Base-by-base conservation (phyloP, 2,797 vertebrate species). In the Pelobates cultripes region DNA sequence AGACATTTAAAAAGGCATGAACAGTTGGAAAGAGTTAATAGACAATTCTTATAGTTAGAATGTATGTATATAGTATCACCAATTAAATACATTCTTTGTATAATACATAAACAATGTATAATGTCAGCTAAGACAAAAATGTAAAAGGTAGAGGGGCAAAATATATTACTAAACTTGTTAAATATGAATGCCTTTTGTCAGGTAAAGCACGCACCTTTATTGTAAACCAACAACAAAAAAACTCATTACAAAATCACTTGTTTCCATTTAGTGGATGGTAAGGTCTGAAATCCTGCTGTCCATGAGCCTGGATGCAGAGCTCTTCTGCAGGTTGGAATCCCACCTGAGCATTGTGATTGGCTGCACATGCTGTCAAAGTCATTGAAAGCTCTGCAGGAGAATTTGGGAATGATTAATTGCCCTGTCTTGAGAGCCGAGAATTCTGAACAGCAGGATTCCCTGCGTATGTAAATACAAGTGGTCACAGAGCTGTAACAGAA, bases 381-480 rank as follows among this genome's bases (percentile, higher is more conserved):
- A 90, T 94, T 90, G 95, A 84, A 88, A 85, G 89, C 96, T 1
- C 93, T 85, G 95, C 94, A 69, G 96, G 95, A 95, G 96, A 90
- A 93, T 95, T 94, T 94, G 93, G 93, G 90, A 89, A 93, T 98
- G 97, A 98, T 97, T 98, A 98, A 99, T 98, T 96, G 95, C 95
- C 93, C 93, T 97, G 97, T 97, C 97, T 94, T 90, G 91, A 87
- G 89, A 94, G 93, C 90, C 0, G 93, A 95, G 94, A 91, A 93
- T 93, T 91, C 87, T 85, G 92, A 96, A 94, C 97, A 92, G 97
- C 95, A 53, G 96, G 98, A 96, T 93, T 91, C 95, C 95, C 91
- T 87, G 90, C 92, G 93, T 94, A 94, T 96, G 96, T 95, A 95
- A 96, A 98, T 94, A 95, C 89, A 93, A 93, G 94, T 94, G 92